Conservation (phyloP, 1,140 invertebrate genomes). For the Drosophila setifemur region DNA sequence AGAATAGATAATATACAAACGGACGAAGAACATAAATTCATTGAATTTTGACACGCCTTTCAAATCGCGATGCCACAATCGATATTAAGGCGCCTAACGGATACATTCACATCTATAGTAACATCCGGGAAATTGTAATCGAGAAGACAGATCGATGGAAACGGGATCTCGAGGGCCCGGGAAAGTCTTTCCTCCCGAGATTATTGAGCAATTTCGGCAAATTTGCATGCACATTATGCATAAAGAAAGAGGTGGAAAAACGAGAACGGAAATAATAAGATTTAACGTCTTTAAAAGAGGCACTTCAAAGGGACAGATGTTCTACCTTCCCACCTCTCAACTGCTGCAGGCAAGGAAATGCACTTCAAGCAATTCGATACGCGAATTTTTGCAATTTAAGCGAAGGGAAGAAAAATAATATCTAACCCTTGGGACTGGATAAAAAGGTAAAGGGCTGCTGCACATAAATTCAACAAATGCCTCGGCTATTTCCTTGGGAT, state of each 20-base stretch:
- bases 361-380: constrained; percentile 69
- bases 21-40: constrained; percentile 64
- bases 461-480: constrained; percentile 49
- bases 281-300: constrained; percentile 15
- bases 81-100: constrained; percentile 49
- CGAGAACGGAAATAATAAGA: not conserved
- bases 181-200: constrained; percentile 28
- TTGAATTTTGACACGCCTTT: constrained; percentile 68
- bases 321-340: constrained; percentile 13
- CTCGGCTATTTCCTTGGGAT: constrained; percentile 40
- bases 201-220: constrained; percentile 74
- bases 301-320: constrained; percentile 41
- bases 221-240: constrained; percentile 77
- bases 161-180: constrained; percentile 30
- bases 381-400: constrained; percentile 70
- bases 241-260: constrained; percentile 51
- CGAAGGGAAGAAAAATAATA: not conserved
- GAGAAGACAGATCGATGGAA: constrained; percentile 62
- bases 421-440: constrained; percentile 49
- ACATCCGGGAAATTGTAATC: constrained; percentile 76
- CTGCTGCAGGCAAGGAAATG: constrained; percentile 29
- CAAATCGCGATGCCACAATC: constrained; percentile 23
- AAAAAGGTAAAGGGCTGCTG: constrained; percentile 36
- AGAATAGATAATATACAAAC: constrained; percentile 37
- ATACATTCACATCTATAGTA: constrained; percentile 69